phyloP scores from a whole-genome alignment of 2,113 vertebrate genomes.

The Vombatus ursinus region DNA sequence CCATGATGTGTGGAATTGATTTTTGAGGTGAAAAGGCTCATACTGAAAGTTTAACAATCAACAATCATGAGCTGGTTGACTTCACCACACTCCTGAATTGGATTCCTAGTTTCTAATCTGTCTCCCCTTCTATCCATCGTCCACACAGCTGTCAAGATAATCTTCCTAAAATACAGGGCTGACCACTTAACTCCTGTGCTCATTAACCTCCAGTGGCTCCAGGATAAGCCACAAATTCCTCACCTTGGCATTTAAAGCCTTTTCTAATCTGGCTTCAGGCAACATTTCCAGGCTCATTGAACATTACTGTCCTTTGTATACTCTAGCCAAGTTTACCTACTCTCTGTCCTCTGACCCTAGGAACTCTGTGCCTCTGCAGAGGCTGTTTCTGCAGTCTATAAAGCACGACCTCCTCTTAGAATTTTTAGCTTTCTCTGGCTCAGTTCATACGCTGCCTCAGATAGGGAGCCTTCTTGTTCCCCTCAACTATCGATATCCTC shows the following conservation, averaged over 20 bases:
- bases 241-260: background rate
- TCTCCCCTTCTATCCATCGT: background rate
- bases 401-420: background rate
- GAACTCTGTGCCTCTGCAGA: background rate
- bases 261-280: background rate
- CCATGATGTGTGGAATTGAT: background rate
- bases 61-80: background rate
- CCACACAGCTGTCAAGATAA: background rate
- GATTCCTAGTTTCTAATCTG: background rate
- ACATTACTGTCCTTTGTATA: background rate
- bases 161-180: background rate
- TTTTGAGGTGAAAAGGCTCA: background rate
- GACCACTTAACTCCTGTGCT: background rate
- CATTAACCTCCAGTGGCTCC: background rate
- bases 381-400: background rate
- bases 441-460: background rate
- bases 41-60: background rate
- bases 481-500: no score
- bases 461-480: background rate
- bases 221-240: background rate
- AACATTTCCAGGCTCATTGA: background rate
- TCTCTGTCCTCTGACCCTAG: background rate
- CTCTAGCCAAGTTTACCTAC: background rate
- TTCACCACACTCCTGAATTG: background rate
- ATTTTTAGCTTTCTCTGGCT: background rate